Base-by-base conservation (phyloP, 1,140 invertebrate species). In the Eurosta solidaginis region DNA sequence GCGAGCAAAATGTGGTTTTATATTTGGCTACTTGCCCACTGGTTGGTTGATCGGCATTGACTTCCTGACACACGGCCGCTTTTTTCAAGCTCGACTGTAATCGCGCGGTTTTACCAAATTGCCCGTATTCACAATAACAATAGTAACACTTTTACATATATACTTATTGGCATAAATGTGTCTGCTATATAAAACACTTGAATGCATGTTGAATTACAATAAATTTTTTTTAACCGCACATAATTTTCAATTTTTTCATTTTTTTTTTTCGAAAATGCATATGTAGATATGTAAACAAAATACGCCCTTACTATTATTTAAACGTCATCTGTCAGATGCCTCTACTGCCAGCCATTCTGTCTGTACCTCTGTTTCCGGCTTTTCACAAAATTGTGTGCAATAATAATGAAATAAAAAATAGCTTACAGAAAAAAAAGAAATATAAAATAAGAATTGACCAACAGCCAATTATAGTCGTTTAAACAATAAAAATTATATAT, bases 1-100 rank as follows among this genome's bases (percentile, higher is more conserved):
- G 33, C 59, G 17, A 68, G 59, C 59, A 36, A 68, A 68, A 40
- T 68, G 33, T 68, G 59, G 33, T 42, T 68, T 68, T 68, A 29
- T 68, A 33, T 33, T 68, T 68, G 59, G 59, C 36, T 68, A 68
- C 59, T 68, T 68, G 59, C 59, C 59, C 59, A 40, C 59, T 68
- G 59, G 59, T 68, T 68, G 36, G 59, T 27, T 68, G 59, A 36
- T 68, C 59, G 59, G n/a, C 36, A 42, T 10, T 40, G 40, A 68
- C 59, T 68, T 68, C 59, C 59, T 68, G 59, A 68, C 59, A 68
- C 59, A 68, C 59, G 59, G 59, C 45, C n/a, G 45, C 45, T 47
- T 47, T 12, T 3, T 5, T 52, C 20, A n/a, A 40, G 36, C 59
- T 29, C 59, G 59, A 68, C n/a, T 17, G 59, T 68, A 40, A 68